Conservation (phyloP, 2,888 invertebrate species). For the Lithophane semibrunnea region DNA sequence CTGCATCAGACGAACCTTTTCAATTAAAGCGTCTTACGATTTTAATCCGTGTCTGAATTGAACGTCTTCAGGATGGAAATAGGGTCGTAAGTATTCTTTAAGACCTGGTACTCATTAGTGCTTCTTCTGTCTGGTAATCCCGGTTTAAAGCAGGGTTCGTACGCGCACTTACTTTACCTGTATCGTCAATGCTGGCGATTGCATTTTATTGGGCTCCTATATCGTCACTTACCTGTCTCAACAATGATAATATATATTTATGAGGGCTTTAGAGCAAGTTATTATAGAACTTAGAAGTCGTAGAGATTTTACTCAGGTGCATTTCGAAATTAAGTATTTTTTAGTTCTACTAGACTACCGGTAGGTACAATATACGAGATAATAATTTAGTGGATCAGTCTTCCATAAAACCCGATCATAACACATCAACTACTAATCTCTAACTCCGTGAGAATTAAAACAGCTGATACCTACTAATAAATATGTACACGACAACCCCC, state of each 20-base stretch:
- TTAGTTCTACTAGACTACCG: background rate
- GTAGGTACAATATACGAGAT: background rate
- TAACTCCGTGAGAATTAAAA: constrained; percentile 35
- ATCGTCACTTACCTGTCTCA: background rate
- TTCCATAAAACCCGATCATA: background rate
- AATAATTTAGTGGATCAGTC: background rate
- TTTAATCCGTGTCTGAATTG: constrained; percentile 73
- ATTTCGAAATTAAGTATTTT: background rate
- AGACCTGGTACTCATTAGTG: constrained; percentile 58
- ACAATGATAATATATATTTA: constrained; percentile 11
- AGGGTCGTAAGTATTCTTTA: constrained; percentile 55
- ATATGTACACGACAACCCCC: constrained; percentile 40
- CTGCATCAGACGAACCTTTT: constrained; percentile 73
- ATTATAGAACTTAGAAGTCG: background rate
- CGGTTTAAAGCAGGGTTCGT: constrained; percentile 4
- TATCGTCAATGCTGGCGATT: constrained; percentile 18
- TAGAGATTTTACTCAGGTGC: background rate
- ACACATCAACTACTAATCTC: constrained; percentile 12
- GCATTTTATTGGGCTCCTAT: constrained; percentile 39
- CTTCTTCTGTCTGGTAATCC: constrained; percentile 44
- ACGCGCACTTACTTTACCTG: background rate
- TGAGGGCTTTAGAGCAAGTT: background rate
- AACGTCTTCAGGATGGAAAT: constrained; percentile 60
- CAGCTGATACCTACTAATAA: constrained; percentile 44
- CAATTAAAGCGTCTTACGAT: constrained; percentile 82